Evolutionary conservation across 1,140 invertebrate genomes (phyloP).

Genomic region (Drosophila guanche): DNA sequence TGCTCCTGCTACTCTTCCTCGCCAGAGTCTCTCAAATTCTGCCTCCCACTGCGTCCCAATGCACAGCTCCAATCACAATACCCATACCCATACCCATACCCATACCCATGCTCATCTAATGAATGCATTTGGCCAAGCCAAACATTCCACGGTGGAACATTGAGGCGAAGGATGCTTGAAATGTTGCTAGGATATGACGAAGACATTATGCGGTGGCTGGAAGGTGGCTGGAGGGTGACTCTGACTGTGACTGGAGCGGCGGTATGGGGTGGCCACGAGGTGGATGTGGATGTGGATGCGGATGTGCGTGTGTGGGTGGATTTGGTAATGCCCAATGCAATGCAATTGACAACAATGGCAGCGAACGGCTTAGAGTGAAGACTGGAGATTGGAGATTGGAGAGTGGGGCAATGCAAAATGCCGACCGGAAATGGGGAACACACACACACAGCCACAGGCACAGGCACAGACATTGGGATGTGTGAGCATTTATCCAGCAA

Average conservation of each 20-base stretch:
- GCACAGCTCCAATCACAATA: too few relatives aligned
- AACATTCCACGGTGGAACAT: constrained; percentile 33
- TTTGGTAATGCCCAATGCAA: constrained; percentile 59
- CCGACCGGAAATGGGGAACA: constrained; percentile 66
- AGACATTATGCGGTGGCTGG: constrained; percentile 58
- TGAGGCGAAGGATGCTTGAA: constrained; percentile 19
- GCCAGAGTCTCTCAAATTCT: too few relatives aligned
- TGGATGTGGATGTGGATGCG: neutral
- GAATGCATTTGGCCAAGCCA: constrained; percentile 28
- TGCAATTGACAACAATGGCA: constrained; percentile 71
- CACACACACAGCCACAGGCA: constrained; percentile 15
- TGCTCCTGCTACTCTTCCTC: too few relatives aligned
- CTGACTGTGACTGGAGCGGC: too few relatives aligned
- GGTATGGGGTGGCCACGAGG: neutral
- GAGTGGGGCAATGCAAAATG: constrained; percentile 53
- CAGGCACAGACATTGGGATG: neutral
- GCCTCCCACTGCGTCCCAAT: too few relatives aligned
- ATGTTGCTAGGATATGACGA: constrained; percentile 39
- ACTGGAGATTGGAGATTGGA: neutral
- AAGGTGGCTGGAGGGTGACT: neutral
- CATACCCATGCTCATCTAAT: constrained; percentile 3
- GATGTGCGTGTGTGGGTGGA: neutral
- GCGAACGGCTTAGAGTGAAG: constrained; percentile 11
- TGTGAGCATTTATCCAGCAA: constrained; percentile 5
- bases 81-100: too few relatives aligned